These are phyloP conservation scores for Prochilodus magdalenae DNA, from an alignment of 2,113 vertebrate genomes.

Conservation along the genomic window DNA sequence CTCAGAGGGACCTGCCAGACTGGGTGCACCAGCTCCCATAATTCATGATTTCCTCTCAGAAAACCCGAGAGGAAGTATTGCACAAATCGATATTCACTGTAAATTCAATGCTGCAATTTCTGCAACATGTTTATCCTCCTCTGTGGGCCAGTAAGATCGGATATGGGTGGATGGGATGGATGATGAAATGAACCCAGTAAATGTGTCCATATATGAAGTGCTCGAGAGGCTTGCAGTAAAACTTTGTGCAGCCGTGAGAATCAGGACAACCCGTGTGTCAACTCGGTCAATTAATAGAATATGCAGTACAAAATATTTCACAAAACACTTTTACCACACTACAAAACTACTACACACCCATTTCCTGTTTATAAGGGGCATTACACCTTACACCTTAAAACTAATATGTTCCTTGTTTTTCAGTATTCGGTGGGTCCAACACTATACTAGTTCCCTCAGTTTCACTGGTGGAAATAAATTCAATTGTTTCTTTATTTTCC, in stretches of 20 bases:
- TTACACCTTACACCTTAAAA: too few species aligned
- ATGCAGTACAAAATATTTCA: too few species aligned
- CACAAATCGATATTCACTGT: conserved; percentile 50
- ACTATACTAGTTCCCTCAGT: too few species aligned
- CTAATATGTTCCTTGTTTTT: too few species aligned
- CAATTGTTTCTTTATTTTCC: too few species aligned
- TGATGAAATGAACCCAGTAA: conserved; percentile 25
- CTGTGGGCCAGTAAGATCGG: conserved; percentile 18
- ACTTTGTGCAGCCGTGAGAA: not conserved
- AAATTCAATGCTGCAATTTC: conserved; percentile 39
- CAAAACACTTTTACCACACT: too few species aligned
- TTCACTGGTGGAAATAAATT: too few species aligned
- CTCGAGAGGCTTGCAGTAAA: conserved; percentile 19
- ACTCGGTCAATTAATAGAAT: not conserved
- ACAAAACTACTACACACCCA: too few species aligned
- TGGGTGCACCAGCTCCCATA: conserved; percentile 18
- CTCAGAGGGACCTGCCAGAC: conserved; percentile 25
- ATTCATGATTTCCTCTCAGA: conserved; percentile 30
- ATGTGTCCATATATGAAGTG: conserved; percentile 36
- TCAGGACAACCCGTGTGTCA: not conserved
- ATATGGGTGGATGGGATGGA: conserved; percentile 18
- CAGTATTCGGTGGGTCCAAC: too few species aligned
- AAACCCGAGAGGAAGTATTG: conserved; percentile 6
- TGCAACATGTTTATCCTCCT: conserved; percentile 23
- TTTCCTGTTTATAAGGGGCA: too few species aligned